Base-by-base conservation (phyloP, 2,888 invertebrate species). In the Eupithecia insigniata region DNA sequence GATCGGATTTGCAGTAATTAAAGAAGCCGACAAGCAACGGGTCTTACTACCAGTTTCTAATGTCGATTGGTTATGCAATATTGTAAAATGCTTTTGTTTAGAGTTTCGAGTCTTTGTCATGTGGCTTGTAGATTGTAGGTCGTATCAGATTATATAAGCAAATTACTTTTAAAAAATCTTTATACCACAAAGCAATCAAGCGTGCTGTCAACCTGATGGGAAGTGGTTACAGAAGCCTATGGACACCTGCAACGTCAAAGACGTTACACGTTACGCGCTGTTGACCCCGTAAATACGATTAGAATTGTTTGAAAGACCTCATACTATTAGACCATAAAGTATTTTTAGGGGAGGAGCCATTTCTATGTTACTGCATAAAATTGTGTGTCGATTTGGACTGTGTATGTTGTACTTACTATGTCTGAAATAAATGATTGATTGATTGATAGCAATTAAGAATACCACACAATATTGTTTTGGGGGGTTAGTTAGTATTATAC, bases 1-100 rank as follows among this genome's bases (percentile, higher is more conserved):
- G 75, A 78, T 78, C 71, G 82, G 85, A 85, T 87, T 88, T 85
- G 83, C 83, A 84, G 87, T 89, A 87, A 90, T 90, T 90, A 88
- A 87, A 88, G 87, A 89, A 87, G 83, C 80, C 82, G 85, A 84
- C 86, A 81, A 72, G 74, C 75, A 71, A 81, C 84, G 32, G 39
- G 34, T 69, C 65, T 32, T 70, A 66, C 73, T 22, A 61, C 58
- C 32, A 68, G 51, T 36, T 61, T n/a, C 55, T 55, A 55, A 55
- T 26, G 22, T 26, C 55, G 55, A 55, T 26, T 55, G 55, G 55
- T 14, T 26, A 12, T 26, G 26, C 22, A 22, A 22, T n/a, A 22
- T 22, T 51, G 22, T n/a, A 12, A 51, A 51, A 51, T 10, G n/a
- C 22, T 22, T 46, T 51, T 55, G 55, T 26, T 26, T 55, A 12